Evolutionary conservation across 2,113 vertebrate genomes (phyloP).

Genomic region (Scomber scombrus): DNA sequence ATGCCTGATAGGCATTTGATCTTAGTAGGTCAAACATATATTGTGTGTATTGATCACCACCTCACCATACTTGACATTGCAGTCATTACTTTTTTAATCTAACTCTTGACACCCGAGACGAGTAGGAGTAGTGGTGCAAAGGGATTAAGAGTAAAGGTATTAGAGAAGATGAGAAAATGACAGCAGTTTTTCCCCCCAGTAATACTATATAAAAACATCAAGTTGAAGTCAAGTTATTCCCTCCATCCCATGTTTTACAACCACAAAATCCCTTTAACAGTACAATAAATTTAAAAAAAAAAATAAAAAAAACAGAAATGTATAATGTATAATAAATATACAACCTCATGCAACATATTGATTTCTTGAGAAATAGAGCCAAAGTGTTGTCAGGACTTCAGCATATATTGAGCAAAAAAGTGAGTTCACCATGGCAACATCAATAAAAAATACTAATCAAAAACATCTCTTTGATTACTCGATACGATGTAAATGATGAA

Average conservation of each 20-base stretch:
- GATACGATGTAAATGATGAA: too few relatives aligned
- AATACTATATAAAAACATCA: too few relatives aligned
- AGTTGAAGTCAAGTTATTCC: too few relatives aligned
- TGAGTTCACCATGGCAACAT: neutral
- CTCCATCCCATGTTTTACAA: neutral
- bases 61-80: conserved; percentile 16
- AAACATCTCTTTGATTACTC: too few relatives aligned
- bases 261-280: neutral
- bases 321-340: neutral
- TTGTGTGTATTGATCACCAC: conserved; percentile 35
- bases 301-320: conserved; percentile 1
- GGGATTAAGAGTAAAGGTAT: neutral
- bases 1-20: conserved; percentile 27
- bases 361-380: neutral
- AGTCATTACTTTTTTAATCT: conserved; percentile 22
- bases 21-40: conserved; percentile 39
- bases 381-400: neutral
- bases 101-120: neutral
- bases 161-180: neutral
- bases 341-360: neutral
- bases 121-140: neutral
- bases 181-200: too few relatives aligned
- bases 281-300: neutral
- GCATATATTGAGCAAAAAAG: neutral
- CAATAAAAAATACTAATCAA: neutral